phyloP scores from a whole-genome alignment of 2,888 invertebrate species.

The Helicoverpa assulta region DNA sequence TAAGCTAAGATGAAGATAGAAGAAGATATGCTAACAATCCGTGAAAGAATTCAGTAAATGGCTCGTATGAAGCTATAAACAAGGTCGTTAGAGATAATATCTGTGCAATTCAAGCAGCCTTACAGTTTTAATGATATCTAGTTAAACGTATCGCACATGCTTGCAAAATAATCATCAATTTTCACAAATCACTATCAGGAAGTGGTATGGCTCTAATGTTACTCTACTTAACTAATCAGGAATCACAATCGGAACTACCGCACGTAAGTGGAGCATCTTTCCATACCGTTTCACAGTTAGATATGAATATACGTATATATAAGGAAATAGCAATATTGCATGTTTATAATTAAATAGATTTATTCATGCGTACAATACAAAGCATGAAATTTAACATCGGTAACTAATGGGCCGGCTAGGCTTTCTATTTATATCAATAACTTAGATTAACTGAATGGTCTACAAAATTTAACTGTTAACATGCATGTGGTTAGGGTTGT shows the following conservation, averaged over 20 bases:
- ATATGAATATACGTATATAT: conserved; percentile 33
- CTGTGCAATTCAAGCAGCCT: conserved; percentile 6
- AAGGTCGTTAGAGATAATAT: conserved; percentile 18
- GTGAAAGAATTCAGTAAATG: conserved; percentile 3
- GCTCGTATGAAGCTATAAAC: conserved; percentile 5
- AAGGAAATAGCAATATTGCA: conserved; percentile 54
- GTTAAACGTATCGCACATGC: conserved; percentile 1
- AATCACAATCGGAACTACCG: conserved; percentile 32
- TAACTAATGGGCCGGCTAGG: conserved; percentile 44
- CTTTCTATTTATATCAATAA: conserved; percentile 61
- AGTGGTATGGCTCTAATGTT: conserved; percentile 16
- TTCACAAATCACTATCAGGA: not conserved
- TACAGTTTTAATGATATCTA: conserved; percentile 9
- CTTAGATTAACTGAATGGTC: conserved; percentile 46
- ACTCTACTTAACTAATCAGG: conserved; percentile 46
- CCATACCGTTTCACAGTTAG: conserved; percentile 31
- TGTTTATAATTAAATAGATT: conserved; percentile 51
- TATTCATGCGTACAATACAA: conserved; percentile 50
- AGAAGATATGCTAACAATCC: not conserved
- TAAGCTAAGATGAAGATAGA: not conserved
- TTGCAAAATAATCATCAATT: conserved; percentile 12
- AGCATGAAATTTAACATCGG: conserved; percentile 48
- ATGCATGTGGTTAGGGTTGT: conserved; percentile 44
- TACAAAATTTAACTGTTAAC: conserved; percentile 46
- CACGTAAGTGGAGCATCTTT: conserved; percentile 49